Evolutionary conservation across 2,888 invertebrate species (phyloP), one percentile per base, ranked within the genome.

Genomic region (Taenaris catops): DNA sequence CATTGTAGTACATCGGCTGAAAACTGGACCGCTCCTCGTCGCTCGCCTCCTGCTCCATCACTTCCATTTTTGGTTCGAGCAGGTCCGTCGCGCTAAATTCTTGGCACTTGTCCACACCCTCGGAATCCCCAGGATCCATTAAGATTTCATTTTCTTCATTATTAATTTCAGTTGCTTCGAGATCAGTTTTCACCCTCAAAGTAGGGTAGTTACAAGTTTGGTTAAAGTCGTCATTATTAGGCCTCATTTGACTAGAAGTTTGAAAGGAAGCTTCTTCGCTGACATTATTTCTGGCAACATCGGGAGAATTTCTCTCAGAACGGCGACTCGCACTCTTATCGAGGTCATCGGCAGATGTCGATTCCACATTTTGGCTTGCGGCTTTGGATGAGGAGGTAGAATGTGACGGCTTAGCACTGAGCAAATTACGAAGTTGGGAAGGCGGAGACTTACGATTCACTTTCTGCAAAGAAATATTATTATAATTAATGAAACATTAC

Each of bases 41-140:
- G 63, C 92, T 92, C 46, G 88, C 89, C 72, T 86, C 86, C 44
- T 81, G 92, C 70, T 93, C 93, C 63, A 92, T 91, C 51, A 91
- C 87, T 84, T 93, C 92, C 76, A 91, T 81, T 88, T 93, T 93
- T 58, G 92, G 92, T 86, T 91, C 86, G 48, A 87, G 63, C 51
- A 87, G 72, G 59, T 87, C 87, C 18, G 81, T 68, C 46, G 80
- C 84, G 47, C 67, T 80, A 51, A 83, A 80, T 34, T 84, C 86
- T 54, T 76, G 81, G 54, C 72, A 68, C 54, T 79, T 80, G 37
- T 79, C 83, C 47, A 62, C 62, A 46, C 69, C 67, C 34, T 83
- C 83, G 28, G 69, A 51, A 53, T 83, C 86, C 42, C 80, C 83
- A 26, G 81, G 80, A 43, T 86, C 86, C 76, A 83, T 75, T 41